phyloP scores from a whole-genome alignment of 2,113 vertebrate genomes.

The Triplophysa tibetana region DNA sequence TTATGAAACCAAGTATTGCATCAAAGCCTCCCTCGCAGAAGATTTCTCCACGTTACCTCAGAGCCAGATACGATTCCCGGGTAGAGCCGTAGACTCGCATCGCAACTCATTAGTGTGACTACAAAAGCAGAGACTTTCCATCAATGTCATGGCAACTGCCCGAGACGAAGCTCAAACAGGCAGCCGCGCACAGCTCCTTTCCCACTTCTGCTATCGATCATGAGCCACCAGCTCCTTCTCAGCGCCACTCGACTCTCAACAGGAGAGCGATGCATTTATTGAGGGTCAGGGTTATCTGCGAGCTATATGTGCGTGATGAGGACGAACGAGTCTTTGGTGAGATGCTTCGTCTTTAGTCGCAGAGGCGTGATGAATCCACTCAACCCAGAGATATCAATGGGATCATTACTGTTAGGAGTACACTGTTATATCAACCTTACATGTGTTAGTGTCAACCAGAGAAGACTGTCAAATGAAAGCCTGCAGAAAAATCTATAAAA shows the following conservation, averaged over 20 bases:
- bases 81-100: background rate
- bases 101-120: background rate
- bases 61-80: background rate
- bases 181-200: conserved; percentile 17
- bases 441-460: background rate
- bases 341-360: background rate
- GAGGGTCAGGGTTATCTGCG: conserved; percentile 41
- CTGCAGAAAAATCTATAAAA: conserved; percentile 5
- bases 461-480: background rate
- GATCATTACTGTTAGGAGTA: conserved; percentile 17
- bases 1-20: conserved; percentile 1
- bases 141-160: conserved; percentile 16
- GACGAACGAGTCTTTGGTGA: conserved; percentile 15
- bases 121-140: background rate
- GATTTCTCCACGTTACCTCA: conserved; percentile 4
- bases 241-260: conserved; percentile 26
- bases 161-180: background rate
- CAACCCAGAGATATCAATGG: conserved; percentile 26
- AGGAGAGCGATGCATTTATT: conserved; percentile 35
- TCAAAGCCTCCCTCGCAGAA: background rate
- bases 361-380: conserved; percentile 11
- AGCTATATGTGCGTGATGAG: conserved; percentile 39
- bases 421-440: background rate
- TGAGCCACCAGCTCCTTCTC: background rate
- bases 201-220: conserved; percentile 38